Evolutionary conservation across 2,888 invertebrate species (phyloP).

Genomic region (Archaeoteleia sp.): DNA sequence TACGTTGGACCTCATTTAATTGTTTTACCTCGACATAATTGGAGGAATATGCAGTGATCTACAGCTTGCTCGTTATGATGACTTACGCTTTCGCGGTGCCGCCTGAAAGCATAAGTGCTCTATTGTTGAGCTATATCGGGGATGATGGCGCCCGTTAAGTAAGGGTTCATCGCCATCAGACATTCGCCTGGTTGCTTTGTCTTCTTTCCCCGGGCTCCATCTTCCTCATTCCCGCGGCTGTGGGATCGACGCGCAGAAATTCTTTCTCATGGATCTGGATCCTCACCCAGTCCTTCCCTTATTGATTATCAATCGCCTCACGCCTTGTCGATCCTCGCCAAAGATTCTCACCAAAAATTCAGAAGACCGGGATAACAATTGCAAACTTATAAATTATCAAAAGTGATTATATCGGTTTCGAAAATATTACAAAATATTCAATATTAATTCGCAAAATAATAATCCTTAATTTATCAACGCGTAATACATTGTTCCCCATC

Average conservation of each 20-base stretch:
- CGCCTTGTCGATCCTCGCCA: too few relatives aligned
- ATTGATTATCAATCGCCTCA: too few relatives aligned
- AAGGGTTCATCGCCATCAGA: conserved; percentile 61
- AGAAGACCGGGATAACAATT: too few relatives aligned
- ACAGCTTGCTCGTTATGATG: conserved; percentile 66
- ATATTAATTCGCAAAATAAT: too few relatives aligned
- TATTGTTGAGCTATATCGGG: conserved; percentile 66
- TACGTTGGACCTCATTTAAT: conserved; percentile 58
- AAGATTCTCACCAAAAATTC: too few relatives aligned
- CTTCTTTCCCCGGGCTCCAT: conserved; percentile 20
- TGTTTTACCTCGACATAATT: conserved; percentile 68
- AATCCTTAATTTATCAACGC: too few relatives aligned
- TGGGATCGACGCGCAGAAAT: conserved; percentile 37
- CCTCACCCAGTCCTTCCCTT: too few relatives aligned
- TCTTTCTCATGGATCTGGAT: conserved; percentile 31
- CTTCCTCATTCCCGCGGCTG: conserved; percentile 19
- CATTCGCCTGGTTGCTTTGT: conserved; percentile 45
- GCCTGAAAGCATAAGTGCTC: conserved; percentile 64
- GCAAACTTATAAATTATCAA: too few relatives aligned
- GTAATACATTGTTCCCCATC: too few relatives aligned
- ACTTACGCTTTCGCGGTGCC: conserved; percentile 63
- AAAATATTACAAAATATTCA: too few relatives aligned
- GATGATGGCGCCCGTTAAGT: conserved; percentile 61
- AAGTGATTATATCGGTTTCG: too few relatives aligned
- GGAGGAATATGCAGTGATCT: conserved; percentile 54